Base-by-base conservation (phyloP, 2,888 invertebrate genomes). In the Periphyllus acericola region DNA sequence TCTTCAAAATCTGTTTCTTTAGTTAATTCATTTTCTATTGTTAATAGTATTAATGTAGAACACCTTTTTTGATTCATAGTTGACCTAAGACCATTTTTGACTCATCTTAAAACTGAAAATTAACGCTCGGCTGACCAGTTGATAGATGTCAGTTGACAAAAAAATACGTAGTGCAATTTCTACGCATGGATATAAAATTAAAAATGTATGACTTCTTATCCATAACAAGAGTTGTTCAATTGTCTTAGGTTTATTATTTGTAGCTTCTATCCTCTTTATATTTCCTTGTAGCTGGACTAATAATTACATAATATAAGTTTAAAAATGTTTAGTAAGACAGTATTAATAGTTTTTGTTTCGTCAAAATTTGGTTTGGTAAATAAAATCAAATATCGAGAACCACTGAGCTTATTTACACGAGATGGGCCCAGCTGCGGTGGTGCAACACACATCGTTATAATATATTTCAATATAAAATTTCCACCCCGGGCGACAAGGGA, bases 151-250 rank as follows among this genome's bases (percentile, higher is more conserved):
- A 8, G n/a, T 32, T 52, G 52, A 76, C 9, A 52, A 76, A 76
- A 76, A 76, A 52, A 52, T 55, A 55, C 32, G 34, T n/a, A 60
- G 5, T 17, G n/a, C 34, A 66, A 80, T 29, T 80, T 80, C 66
- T 36, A 66, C 36, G 4, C 66, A 66, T 36, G 36, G 80, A 66
- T 80, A 80, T 17, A 80, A 66, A 55, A 66, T 40, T 80, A 80
- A 17, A 0, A 80, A 66, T 21, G 66, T 80, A 14, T 79, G 66
- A 80, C n/a, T 60, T 80, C 36, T 80, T 80, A 80, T 66, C 80
- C 80, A 66, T 80, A 80, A 80, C 80, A 66, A 66, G 19, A 79
- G 60, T 60, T 79, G 25, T 2, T 14, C 1, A 60, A 79, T 34
- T n/a, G 78, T 78, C 11, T 78, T 21, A 78, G 78, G 55, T 32